phyloP scores from a whole-genome alignment of 2,888 invertebrate genomes.

The Dascillus cervinus region DNA sequence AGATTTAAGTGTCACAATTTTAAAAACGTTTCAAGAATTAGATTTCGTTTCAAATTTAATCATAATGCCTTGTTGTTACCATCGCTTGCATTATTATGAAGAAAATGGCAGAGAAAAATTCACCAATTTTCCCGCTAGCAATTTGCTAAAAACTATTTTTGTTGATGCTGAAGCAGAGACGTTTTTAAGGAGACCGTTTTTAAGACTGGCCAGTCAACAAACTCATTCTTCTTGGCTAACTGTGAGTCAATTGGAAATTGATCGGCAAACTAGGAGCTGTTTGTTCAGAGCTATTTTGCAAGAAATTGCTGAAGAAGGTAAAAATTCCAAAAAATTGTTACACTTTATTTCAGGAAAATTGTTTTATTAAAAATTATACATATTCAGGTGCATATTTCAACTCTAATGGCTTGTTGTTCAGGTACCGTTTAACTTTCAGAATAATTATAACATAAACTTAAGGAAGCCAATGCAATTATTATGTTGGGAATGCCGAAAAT shows the following conservation, averaged over 20 bases:
- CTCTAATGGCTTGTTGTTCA: no score
- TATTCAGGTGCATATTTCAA: no score
- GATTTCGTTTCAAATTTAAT: conserved; percentile 49
- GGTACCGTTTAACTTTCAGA: no score
- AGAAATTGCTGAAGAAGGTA: conserved; percentile 51
- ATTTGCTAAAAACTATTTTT: conserved; percentile 40
- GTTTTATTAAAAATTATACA: no score
- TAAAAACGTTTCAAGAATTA: conserved; percentile 57
- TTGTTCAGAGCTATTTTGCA: conserved; percentile 57
- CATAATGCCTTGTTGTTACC: conserved; percentile 75
- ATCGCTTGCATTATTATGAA: conserved; percentile 49
- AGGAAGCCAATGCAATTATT: no score
- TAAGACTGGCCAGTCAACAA: conserved; percentile 66
- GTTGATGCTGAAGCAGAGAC: conserved; percentile 33
- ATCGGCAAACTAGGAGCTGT: conserved; percentile 48
- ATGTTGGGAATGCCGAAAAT: no score
- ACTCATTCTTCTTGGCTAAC: conserved; percentile 47
- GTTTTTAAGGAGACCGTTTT: conserved; percentile 56
- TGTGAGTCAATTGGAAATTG: conserved; percentile 44
- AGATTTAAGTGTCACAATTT: conserved; percentile 61
- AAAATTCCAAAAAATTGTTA: no score
- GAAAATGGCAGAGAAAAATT: conserved; percentile 38
- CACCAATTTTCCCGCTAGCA: conserved; percentile 60
- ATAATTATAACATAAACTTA: no score
- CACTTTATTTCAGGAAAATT: no score